A percentile compares a stretch with the other conserved stretches of the same genome.
phyloP scores from a whole-genome alignment of 2,797 vertebrate species.

The Eulemur rubriventer region DNA sequence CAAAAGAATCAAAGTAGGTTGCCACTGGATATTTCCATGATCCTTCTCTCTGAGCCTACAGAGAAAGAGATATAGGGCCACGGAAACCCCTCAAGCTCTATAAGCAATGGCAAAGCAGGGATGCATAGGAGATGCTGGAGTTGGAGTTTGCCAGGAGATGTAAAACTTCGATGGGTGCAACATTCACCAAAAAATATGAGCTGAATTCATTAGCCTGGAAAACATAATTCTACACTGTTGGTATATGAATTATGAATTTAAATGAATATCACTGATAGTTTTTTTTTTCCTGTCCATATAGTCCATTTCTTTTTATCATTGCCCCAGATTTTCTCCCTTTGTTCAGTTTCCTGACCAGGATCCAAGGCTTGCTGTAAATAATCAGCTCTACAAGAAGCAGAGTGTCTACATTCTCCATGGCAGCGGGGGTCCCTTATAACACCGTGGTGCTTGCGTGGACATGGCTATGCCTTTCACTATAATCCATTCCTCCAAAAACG shows the following conservation, averaged over 20 bases:
- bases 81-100: too few species aligned
- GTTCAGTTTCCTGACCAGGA: background rate
- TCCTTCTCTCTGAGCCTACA: background rate
- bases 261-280: background rate
- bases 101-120: background rate
- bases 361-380: background rate
- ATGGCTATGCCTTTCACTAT: too few species aligned
- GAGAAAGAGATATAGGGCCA: background rate
- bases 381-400: background rate
- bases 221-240: background rate
- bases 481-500: background rate
- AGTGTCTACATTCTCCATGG: background rate
- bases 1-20: background rate
- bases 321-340: background rate
- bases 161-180: background rate
- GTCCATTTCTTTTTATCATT: background rate
- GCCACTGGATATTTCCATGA: background rate
- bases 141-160: background rate
- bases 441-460: rapidly evolving
- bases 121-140: rapidly evolving
- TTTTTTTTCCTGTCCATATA: background rate
- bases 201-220: background rate
- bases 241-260: background rate
- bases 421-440: background rate
- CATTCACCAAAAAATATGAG: background rate